A percentile compares a stretch with the other conserved stretches of the same genome.
phyloP scores from a whole-genome alignment of 2,888 invertebrate species.

The Agrotis clavis region DNA sequence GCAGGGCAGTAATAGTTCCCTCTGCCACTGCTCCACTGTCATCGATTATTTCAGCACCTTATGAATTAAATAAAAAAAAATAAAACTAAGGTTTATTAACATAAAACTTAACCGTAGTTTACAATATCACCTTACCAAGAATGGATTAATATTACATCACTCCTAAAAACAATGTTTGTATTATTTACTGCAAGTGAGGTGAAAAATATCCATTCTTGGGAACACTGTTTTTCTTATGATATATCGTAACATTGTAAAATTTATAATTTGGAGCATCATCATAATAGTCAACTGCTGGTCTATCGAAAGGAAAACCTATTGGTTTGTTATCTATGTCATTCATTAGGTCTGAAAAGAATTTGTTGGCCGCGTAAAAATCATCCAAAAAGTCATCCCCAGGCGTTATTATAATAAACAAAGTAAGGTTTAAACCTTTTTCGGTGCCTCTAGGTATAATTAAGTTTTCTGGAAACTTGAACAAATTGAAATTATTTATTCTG shows the following conservation, averaged over 20 bases:
- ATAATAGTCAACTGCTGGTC: constrained; percentile 71
- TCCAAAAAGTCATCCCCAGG: constrained; percentile 68
- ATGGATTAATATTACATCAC: too few relatives aligned
- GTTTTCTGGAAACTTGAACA: constrained; percentile 83
- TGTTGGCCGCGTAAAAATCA: constrained; percentile 61
- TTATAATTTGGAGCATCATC: constrained; percentile 77
- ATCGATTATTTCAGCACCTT: too few relatives aligned
- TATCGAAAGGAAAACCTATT: constrained; percentile 87
- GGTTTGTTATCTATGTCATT: constrained; percentile 78
- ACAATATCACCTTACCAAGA: background rate
- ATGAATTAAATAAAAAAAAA: background rate
- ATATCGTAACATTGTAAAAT: constrained; percentile 82
- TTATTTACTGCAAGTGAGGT: constrained; percentile 75
- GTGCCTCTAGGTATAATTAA: constrained; percentile 82
- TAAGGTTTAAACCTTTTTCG: constrained; percentile 80
- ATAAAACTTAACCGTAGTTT: constrained; percentile 5
- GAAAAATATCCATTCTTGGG: constrained; percentile 77
- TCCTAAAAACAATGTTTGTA: background rate
- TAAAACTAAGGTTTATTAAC: constrained; percentile 4
- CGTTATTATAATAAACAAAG: constrained; percentile 83
- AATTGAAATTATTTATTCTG: constrained; percentile 72
- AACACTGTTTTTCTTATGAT: constrained; percentile 74
- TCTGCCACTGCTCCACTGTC: too few relatives aligned
- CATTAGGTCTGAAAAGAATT: constrained; percentile 70
- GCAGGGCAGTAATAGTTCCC: too few relatives aligned